These are phyloP conservation scores for Megalurothrips usitatus DNA, from an alignment of 2,888 invertebrate genomes.

Conservation along the genomic window DNA sequence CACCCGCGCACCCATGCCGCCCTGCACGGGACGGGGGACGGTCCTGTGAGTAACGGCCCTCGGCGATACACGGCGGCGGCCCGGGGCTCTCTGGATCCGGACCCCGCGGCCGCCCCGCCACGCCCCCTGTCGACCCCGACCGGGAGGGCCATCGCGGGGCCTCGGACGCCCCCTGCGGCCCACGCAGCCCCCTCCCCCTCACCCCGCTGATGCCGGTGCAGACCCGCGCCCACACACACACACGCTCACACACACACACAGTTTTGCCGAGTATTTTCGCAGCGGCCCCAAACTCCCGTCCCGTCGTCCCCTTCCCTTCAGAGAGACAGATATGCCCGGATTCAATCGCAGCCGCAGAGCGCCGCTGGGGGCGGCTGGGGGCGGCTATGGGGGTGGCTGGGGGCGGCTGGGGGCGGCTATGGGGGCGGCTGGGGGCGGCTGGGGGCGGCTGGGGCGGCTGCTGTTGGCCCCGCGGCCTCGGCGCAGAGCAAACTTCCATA, in stretches of 20 bases:
- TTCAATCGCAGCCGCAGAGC: not conserved
- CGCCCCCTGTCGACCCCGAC: too few relatives aligned
- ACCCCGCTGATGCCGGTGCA: not conserved
- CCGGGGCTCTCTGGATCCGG: too few relatives aligned
- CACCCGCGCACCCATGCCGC: too few relatives aligned
- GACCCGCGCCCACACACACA: not conserved
- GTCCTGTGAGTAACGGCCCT: too few relatives aligned
- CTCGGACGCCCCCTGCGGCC: not conserved
- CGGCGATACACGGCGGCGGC: too few relatives aligned
- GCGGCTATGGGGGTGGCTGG: not conserved
- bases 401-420: not conserved
- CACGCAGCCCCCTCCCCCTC: not conserved
- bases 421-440: not conserved
- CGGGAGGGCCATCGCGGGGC: too few relatives aligned
- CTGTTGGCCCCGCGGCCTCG: not conserved
- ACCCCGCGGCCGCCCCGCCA: too few relatives aligned
- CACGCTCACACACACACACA: too few relatives aligned
- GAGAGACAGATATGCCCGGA: conserved; percentile 8
- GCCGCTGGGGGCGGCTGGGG: not conserved
- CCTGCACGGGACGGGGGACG: too few relatives aligned
- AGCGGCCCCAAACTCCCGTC: not conserved
- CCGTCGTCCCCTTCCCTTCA: not conserved
- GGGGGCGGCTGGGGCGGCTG: too few relatives aligned
- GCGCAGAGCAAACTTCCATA: too few relatives aligned
- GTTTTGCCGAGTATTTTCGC: not conserved